These are phyloP conservation scores for Apis dorsata DNA, from an alignment of 1,140 invertebrate genomes.

Conservation along the genomic window DNA sequence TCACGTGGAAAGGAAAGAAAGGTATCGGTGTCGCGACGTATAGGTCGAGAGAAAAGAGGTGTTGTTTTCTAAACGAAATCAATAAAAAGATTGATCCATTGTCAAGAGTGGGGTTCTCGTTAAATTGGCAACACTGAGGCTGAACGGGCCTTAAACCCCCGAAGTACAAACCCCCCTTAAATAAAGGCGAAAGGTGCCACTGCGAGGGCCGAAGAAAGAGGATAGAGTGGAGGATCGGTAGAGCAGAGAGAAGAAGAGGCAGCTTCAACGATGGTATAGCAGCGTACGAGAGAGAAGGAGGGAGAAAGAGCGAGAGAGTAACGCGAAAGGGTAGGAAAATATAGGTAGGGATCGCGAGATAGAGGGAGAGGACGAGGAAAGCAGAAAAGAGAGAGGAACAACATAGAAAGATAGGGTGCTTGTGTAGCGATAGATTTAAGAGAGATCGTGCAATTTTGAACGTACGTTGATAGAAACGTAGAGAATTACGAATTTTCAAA, in stretches of 20 bases:
- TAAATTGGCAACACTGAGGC: slow-evolving; percentile 47
- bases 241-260: slow-evolving; percentile 15
- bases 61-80: slow-evolving; percentile 36
- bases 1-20: neutral
- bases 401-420: neutral
- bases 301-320: neutral
- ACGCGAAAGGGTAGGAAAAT: slow-evolving; percentile 44
- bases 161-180: neutral
- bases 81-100: slow-evolving; percentile 39
- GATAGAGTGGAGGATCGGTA: neutral
- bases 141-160: slow-evolving; percentile 44
- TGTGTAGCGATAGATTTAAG: slow-evolving; percentile 14
- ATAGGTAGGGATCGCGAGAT: slow-evolving; percentile 24
- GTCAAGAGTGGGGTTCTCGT: slow-evolving; percentile 31
- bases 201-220: neutral
- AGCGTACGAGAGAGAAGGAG: slow-evolving; percentile 17
- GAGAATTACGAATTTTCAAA: neutral
- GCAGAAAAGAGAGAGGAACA: slow-evolving; percentile 20
- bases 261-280: neutral
- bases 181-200: neutral
- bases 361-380: slow-evolving; percentile 25
- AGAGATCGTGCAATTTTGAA: neutral
- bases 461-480: neutral
- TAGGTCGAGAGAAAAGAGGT: neutral
- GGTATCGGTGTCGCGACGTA: too few relatives aligned